Evolutionary conservation across 2,113 vertebrate species (phyloP), one percentile per base, ranked within the genome.

Genomic region (Tamias sibiricus): DNA sequence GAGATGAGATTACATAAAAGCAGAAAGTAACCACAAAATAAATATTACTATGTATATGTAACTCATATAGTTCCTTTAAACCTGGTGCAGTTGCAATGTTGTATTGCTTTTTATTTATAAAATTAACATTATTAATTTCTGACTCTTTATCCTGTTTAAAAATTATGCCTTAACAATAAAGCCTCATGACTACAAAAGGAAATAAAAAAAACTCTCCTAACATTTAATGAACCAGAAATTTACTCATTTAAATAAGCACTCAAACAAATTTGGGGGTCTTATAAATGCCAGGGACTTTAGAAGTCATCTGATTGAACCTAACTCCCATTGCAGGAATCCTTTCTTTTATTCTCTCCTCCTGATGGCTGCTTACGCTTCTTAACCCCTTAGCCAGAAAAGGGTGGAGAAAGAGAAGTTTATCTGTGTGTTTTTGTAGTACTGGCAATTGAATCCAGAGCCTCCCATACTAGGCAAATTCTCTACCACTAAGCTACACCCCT

Each of bases 301-400:
- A 81, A 76, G 35, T 94, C 26, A 83, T 32, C 66, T 76, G 17
- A 54, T 52, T 76, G 37, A 89, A 49, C 76, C 10, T 81, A 90
- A 89, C 16, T 64, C 11, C 66, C 47, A 77, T 26, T 66, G 17
- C 32, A 97, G 30, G 26, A 87, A 87, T 52, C 35, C 13, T 79
- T 88, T 91, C 68, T 87, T 90, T 87, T 75, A 87, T 62, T 13
- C 35, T 90, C 24, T 77, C 40, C 20, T 79, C 37, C 57, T 92
- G 44, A 89, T 83, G 20, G 0, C 37, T 79, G 37, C 52, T 90
- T 24, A 17, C 42, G 24, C 19, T 96, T 69, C 59, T 91, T 88
- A 80, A 89, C n/a, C 64, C 79, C 75, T 77, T 35, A 37, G 17
- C 30, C 26, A 57, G 66, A 85, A 88, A 91, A 84, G 8, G 37